These are phyloP conservation scores for Leptinotarsa juncta DNA, from an alignment of 2,888 invertebrate genomes.

Conservation along the genomic window DNA sequence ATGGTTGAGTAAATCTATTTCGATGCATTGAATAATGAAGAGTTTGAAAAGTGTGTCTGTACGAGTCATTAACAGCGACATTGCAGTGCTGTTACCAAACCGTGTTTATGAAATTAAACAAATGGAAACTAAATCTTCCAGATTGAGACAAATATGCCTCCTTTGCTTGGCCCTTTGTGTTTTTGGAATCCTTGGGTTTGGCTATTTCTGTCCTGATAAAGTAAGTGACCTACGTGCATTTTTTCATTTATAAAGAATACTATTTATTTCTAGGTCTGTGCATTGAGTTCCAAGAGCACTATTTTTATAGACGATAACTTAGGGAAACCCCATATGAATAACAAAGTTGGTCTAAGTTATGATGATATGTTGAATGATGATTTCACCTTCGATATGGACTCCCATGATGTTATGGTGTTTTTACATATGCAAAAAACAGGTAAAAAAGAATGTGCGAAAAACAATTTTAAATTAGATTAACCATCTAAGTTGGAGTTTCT, in stretches of 20 bases:
- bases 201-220: constrained; percentile 91
- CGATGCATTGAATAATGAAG: constrained; percentile 63
- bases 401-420: constrained; percentile 97
- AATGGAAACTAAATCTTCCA: constrained; percentile 86
- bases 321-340: constrained; percentile 62
- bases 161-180: constrained; percentile 85
- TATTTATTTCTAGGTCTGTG: constrained; percentile 73
- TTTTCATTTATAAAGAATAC: constrained; percentile 17
- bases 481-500: too few relatives aligned
- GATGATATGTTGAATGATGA: constrained; percentile 89
- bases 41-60: constrained; percentile 76
- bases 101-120: constrained; percentile 84
- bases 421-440: constrained; percentile 99
- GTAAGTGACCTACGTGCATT: constrained; percentile 65
- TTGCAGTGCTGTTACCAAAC: constrained; percentile 81
- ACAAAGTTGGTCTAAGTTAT: constrained; percentile 81
- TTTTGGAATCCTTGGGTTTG: constrained; percentile 88
- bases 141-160: constrained; percentile 82
- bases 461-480: background rate
- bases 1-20: constrained; percentile 29
- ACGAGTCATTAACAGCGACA: constrained; percentile 84
- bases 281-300: constrained; percentile 74
- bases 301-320: constrained; percentile 66
- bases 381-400: constrained; percentile 90
- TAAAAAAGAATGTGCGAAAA: constrained; percentile 48